Evolutionary conservation across 1,140 invertebrate genomes (phyloP).

Genomic region (Drosophila triauraria): DNA sequence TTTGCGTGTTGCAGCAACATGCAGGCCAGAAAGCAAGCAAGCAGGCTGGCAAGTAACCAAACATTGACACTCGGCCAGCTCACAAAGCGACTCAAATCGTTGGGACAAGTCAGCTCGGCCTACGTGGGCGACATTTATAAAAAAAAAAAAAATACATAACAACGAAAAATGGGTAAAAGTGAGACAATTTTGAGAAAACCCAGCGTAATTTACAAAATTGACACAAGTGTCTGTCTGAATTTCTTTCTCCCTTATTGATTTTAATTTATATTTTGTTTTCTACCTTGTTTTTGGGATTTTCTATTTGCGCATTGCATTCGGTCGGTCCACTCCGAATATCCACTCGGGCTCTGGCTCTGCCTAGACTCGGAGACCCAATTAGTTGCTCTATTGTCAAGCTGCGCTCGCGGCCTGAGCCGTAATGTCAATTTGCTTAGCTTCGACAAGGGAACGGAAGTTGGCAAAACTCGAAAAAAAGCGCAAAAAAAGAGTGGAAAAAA

Average conservation of each 20-base stretch:
- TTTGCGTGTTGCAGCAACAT: slow-evolving; percentile 74
- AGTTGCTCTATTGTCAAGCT: slow-evolving; percentile 73
- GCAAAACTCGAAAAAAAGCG: slow-evolving; percentile 52
- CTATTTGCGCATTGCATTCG: slow-evolving; percentile 78
- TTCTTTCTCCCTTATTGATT: slow-evolving; percentile 56
- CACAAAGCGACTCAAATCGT: slow-evolving; percentile 53
- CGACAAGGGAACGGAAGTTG: slow-evolving; percentile 72
- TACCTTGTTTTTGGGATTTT: slow-evolving; percentile 68
- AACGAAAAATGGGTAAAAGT: slow-evolving; percentile 23
- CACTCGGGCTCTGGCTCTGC: slow-evolving; percentile 13
- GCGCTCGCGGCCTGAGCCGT: slow-evolving; percentile 56
- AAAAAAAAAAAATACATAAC: slow-evolving; percentile 9
- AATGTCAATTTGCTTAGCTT: slow-evolving; percentile 76
- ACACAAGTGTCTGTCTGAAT: slow-evolving; percentile 59
- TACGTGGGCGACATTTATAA: slow-evolving; percentile 77
- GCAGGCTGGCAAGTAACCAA: slow-evolving; percentile 48
- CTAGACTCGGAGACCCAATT: slow-evolving; percentile 71
- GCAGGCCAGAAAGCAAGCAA: slow-evolving; percentile 10
- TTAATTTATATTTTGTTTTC: slow-evolving; percentile 26
- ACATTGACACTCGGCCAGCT: slow-evolving; percentile 59
- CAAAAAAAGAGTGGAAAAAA: neutral
- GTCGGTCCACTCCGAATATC: slow-evolving; percentile 34
- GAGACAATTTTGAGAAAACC: slow-evolving; percentile 64
- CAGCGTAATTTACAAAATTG: slow-evolving; percentile 76
- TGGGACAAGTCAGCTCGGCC: slow-evolving; percentile 23